Conservation (phyloP, 92 coral and sea anemone genomes). For the Micromussa lordhowensis region DNA sequence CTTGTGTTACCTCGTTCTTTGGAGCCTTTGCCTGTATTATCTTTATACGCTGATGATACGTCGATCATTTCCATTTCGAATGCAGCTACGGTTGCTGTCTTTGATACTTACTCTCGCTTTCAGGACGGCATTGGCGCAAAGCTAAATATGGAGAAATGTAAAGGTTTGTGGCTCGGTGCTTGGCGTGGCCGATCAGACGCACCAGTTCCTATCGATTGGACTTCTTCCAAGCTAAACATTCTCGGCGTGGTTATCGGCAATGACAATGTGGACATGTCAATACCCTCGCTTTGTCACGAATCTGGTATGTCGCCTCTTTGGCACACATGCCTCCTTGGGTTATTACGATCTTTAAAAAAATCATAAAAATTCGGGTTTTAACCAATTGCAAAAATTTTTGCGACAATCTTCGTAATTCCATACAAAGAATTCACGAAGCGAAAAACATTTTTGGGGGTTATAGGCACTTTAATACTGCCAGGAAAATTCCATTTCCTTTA, state of each 20-base stretch:
- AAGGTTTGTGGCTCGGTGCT: constrained; percentile 30
- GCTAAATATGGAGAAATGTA: background rate
- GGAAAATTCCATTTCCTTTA: constrained; percentile 58
- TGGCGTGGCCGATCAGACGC: background rate
- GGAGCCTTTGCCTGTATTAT: background rate
- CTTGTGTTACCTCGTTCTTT: background rate
- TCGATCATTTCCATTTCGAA: constrained; percentile 32
- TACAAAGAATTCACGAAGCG: too few species aligned
- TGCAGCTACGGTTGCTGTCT: background rate
- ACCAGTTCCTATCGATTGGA: constrained; percentile 19
- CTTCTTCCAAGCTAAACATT: constrained; percentile 6
- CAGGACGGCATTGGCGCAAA: constrained; percentile 26
- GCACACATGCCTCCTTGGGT: too few species aligned
- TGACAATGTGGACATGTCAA: constrained; percentile 2
- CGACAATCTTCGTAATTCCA: too few species aligned
- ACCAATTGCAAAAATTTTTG: too few species aligned
- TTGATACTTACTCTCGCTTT: background rate
- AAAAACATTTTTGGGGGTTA: too few species aligned
- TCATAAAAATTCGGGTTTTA: too few species aligned
- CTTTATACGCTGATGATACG: constrained; percentile 58
- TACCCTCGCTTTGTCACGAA: too few species aligned
- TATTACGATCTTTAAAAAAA: too few species aligned
- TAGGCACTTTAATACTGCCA: constrained; percentile 36
- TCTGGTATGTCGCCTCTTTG: too few species aligned
- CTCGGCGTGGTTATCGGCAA: constrained; percentile 24